Evolutionary conservation across 1,140 invertebrate genomes (phyloP), one percentile per base, ranked within the genome.

Genomic region (Rhynchophorus ferrugineus): DNA sequence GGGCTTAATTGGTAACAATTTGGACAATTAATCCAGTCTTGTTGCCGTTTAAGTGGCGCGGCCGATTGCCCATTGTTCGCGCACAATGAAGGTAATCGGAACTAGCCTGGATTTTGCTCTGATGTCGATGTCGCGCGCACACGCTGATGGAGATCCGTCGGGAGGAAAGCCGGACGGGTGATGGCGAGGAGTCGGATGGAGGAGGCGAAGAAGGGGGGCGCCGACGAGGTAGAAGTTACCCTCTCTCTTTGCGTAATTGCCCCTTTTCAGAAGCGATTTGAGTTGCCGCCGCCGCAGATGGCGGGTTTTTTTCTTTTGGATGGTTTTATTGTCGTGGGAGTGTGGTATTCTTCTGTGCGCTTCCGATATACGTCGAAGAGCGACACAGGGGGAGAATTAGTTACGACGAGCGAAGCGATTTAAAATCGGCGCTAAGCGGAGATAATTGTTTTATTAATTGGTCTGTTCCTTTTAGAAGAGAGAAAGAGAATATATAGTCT

Each of bases 1-100:
- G 66, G 65, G 69, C 69, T 71, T 71, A 71, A 71, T 71, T 71
- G 68, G 67, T 62, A 69, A 70, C 69, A 70, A 71, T 71, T 71
- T 69, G 61, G 62, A 67, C 68, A 71, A 71, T 71, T 71, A 71
- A 71, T 69, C 66, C 63, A 29, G 62, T 64, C 62, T 61, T 61
- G 66, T 62, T 62, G 61, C 59, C 57, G 67, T 62, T 59, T 66
- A 69, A 69, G 67, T 69, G 61, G 65, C 24, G 63, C 62, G 48
- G 57, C 64, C 67, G 67, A 69, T 69, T 69, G 67, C 63, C 58
- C 63, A 69, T 69, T 69, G 67, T 69, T 61, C 50, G 44, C 49
- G 24, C 49, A 69, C 67, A 69, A 69, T 69, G 54, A 65, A 57
- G 61, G 64, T 68, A 69, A 69, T 69, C 67, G 65, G 65, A 65